phyloP scores from a whole-genome alignment of 1,140 invertebrate species.

The Eufriesea mexicana region DNA sequence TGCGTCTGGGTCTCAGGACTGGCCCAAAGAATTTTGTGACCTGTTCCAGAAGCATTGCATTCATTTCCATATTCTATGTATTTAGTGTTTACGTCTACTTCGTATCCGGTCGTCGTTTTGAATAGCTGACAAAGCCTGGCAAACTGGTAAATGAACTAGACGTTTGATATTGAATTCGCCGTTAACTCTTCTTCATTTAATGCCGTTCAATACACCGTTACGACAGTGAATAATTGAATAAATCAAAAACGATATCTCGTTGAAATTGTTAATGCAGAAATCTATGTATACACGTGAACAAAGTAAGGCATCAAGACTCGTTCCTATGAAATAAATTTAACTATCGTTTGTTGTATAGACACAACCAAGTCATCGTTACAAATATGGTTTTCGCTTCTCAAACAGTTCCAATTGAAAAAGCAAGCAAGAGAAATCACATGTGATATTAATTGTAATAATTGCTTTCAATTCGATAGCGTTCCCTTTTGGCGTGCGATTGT shows the following conservation, averaged over 20 bases:
- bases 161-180: conserved; percentile 42
- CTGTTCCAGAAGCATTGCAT: conserved; percentile 49
- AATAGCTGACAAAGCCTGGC: conserved; percentile 36
- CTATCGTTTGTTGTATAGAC: not conserved
- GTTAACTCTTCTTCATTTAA: conserved; percentile 39
- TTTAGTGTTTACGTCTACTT: conserved; percentile 56
- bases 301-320: not conserved
- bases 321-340: not conserved
- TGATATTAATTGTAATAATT: not conserved
- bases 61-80: conserved; percentile 56
- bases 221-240: conserved; percentile 18
- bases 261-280: not conserved
- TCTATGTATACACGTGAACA: not conserved
- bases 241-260: conserved; percentile 12
- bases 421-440: not conserved
- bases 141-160: conserved; percentile 52
- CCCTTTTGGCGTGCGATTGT: not conserved
- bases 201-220: conserved; percentile 15
- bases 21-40: conserved; percentile 45
- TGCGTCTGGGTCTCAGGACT: conserved; percentile 18
- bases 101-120: conserved; percentile 44
- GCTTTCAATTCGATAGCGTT: not conserved
- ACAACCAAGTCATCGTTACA: not conserved
- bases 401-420: not conserved
- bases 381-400: too few species aligned